phyloP scores from a whole-genome alignment of 2,797 vertebrate genomes.

The Urophycis tenuis region DNA sequence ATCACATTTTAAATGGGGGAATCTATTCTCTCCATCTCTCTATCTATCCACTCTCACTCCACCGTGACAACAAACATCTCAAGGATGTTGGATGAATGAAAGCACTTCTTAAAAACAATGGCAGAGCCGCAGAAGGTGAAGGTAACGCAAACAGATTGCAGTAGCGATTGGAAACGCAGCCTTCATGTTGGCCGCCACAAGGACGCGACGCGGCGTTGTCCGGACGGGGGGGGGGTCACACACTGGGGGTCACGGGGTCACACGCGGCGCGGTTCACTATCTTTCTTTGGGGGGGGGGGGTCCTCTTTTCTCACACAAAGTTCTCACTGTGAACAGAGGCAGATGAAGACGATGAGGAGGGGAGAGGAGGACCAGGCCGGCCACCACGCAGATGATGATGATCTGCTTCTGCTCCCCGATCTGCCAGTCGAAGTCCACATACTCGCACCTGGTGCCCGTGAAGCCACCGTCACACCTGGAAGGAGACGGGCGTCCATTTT shows the following conservation, averaged over 20 bases:
- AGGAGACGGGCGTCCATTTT: not conserved
- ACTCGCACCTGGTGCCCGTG: slow-evolving; percentile 78
- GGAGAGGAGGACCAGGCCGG: slow-evolving; percentile 72
- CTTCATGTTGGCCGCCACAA: no score
- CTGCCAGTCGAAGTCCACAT: slow-evolving; percentile 65
- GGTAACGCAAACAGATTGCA: not conserved
- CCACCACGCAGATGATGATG: slow-evolving; percentile 74
- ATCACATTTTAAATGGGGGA: not conserved
- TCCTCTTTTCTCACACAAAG: not conserved
- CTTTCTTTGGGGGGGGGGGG: no score
- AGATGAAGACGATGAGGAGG: slow-evolving; percentile 71
- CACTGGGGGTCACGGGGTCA: no score
- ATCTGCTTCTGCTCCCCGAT: slow-evolving; percentile 66
- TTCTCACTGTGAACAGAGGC: slow-evolving; percentile 80
- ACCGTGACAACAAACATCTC: not conserved
- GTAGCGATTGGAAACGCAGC: not conserved
- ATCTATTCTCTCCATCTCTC: no score
- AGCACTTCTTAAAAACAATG: not conserved
- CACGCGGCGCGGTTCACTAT: no score
- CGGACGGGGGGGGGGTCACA: no score
- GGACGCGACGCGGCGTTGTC: no score
- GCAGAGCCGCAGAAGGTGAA: not conserved
- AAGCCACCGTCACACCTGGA: slow-evolving; percentile 77
- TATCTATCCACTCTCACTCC: not conserved
- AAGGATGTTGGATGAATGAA: not conserved